Percentiles rank a stretch among this genome's conserved stretches.
phyloP scores from a whole-genome alignment of 2,888 invertebrate species.

The Sesia apiformis region DNA sequence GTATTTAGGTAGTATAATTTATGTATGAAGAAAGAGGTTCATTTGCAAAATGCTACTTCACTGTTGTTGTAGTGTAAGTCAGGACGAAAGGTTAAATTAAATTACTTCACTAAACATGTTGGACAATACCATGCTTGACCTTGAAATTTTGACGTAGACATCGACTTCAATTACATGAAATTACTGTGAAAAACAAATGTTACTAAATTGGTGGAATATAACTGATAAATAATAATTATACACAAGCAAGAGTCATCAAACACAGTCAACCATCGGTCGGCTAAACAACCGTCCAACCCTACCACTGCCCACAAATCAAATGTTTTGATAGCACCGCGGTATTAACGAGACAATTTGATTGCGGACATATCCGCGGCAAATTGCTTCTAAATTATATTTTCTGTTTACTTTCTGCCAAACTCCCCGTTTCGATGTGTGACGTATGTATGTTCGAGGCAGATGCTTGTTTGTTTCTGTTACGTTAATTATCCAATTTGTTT shows the following conservation, averaged over 20 bases:
- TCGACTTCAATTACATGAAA: constrained; percentile 8
- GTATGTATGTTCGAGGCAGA: constrained; percentile 42
- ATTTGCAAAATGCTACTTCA: too few species aligned
- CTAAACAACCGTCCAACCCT: constrained; percentile 52
- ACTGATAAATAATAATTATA: constrained; percentile 36
- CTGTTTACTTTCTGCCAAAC: constrained; percentile 73
- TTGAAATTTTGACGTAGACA: too few species aligned
- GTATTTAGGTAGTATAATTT: too few species aligned
- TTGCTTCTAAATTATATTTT: constrained; percentile 75
- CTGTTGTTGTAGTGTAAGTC: too few species aligned
- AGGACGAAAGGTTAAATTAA: too few species aligned
- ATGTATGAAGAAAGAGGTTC: too few species aligned
- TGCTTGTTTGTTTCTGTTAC: constrained; percentile 55
- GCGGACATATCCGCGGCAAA: constrained; percentile 73
- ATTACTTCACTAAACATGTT: too few species aligned
- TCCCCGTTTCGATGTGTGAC: constrained; percentile 60
- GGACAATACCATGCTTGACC: too few species aligned
- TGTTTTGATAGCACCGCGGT: constrained; percentile 72
- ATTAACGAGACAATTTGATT: constrained; percentile 76
- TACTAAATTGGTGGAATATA: not conserved
- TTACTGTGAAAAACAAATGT: constrained; percentile 6
- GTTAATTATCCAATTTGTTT: constrained; percentile 59
- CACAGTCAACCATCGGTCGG: constrained; percentile 52
- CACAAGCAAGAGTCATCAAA: constrained; percentile 58
- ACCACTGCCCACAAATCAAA: constrained; percentile 67